phyloP scores from a whole-genome alignment of 2,888 invertebrate genomes.

The Lasioglossum marginatum region DNA sequence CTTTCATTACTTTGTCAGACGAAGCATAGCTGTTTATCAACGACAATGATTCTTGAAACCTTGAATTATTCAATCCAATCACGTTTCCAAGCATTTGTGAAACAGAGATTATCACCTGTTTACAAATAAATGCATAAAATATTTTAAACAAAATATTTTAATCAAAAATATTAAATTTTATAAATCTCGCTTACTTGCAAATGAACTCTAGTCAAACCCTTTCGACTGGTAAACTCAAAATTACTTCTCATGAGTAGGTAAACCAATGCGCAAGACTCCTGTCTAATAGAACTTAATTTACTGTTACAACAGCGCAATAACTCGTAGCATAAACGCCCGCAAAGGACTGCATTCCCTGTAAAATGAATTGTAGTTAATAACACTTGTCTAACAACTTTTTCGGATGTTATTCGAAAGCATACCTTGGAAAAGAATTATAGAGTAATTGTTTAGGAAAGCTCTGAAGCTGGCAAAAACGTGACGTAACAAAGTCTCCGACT shows the following conservation, averaged over 20 bases:
- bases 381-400: background rate
- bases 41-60: conserved; percentile 97
- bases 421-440: conserved; percentile 93
- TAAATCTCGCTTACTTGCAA: conserved; percentile 88
- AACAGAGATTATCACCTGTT: conserved; percentile 96
- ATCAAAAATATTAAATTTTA: conserved; percentile 1
- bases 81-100: conserved; percentile 97
- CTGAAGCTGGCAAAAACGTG: conserved; percentile 97
- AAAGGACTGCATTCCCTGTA: conserved; percentile 90
- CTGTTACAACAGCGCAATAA: conserved; percentile 94
- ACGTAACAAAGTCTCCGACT: conserved; percentile 95
- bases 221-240: conserved; percentile 94
- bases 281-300: conserved; percentile 92
- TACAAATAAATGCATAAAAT: background rate
- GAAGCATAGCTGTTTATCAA: conserved; percentile 96
- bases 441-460: conserved; percentile 96
- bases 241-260: conserved; percentile 97
- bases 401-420: conserved; percentile 81
- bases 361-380: conserved; percentile 19
- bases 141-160: conserved; percentile 15
- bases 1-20: conserved; percentile 97
- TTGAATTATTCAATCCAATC: conserved; percentile 95
- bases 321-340: conserved; percentile 92
- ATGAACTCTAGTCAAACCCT: conserved; percentile 95
- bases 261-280: conserved; percentile 96